These are phyloP conservation scores for Acanthurus leucopareius DNA, from an alignment of 2,797 vertebrate species.

Conservation along the genomic window DNA sequence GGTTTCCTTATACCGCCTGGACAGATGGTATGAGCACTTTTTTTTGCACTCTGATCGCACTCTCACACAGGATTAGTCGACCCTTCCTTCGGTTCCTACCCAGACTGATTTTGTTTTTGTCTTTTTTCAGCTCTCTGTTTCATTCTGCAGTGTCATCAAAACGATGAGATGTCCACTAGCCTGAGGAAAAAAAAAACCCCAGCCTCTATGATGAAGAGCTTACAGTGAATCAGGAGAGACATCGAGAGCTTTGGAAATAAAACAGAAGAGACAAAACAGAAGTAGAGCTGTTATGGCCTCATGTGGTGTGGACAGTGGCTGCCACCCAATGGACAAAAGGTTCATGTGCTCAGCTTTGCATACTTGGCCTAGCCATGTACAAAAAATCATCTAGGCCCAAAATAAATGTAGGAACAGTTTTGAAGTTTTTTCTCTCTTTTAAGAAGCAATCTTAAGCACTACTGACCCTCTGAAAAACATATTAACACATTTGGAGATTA, in stretches of 20 bases:
- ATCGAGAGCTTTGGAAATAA: not conserved
- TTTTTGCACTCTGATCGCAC: not conserved
- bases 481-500: constrained; percentile 24
- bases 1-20: too few species aligned
- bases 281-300: constrained; percentile 3
- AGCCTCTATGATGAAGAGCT: not conserved
- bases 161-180: not conserved
- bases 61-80: not conserved
- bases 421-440: constrained; percentile 4
- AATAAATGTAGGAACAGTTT: not conserved
- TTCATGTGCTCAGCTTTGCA: constrained; percentile 31
- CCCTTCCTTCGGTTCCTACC: not conserved
- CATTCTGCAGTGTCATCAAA: not conserved
- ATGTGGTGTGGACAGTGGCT: constrained; percentile 41
- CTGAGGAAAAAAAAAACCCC: not conserved
- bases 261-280: not conserved
- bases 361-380: not conserved
- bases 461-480: constrained; percentile 11
- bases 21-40: not conserved
- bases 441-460: not conserved
- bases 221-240: not conserved
- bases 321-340: constrained; percentile 53
- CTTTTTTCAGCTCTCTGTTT: not conserved
- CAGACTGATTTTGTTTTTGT: not conserved
- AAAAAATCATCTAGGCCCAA: constrained; percentile 2